A percentile compares a stretch with the other conserved stretches of the same genome.
These are phyloP conservation scores for Pao palembangensis DNA, from an alignment of 2,113 vertebrate species.

Conservation along the genomic window DNA sequence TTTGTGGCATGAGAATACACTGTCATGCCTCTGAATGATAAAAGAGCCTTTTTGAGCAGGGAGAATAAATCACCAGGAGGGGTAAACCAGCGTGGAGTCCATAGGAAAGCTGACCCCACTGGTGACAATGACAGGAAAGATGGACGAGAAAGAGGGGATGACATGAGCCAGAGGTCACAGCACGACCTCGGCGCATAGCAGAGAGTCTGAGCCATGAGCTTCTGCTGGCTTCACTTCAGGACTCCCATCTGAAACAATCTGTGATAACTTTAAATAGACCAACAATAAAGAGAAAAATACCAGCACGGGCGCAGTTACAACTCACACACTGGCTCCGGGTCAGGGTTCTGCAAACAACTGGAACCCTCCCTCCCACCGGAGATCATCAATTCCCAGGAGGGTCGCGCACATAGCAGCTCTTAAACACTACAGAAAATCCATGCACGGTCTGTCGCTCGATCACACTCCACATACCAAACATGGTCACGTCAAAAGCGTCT, in stretches of 20 bases:
- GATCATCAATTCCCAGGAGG: not conserved
- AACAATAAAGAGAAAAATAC: slow-evolving; percentile 32
- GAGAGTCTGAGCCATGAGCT: slow-evolving; percentile 35
- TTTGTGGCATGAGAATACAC: no score
- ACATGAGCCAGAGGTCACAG: slow-evolving; percentile 46
- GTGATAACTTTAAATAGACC: slow-evolving; percentile 46
- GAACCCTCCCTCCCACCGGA: not conserved
- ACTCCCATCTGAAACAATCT: slow-evolving; percentile 37
- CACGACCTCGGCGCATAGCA: slow-evolving; percentile 40
- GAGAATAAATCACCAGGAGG: slow-evolving; percentile 10
- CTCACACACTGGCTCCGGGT: not conserved
- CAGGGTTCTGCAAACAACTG: not conserved
- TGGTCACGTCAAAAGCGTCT: slow-evolving; percentile 51
- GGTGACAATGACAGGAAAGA: slow-evolving; percentile 65
- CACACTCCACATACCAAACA: slow-evolving; percentile 65
- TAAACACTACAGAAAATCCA: slow-evolving; percentile 29
- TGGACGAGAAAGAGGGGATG: slow-evolving; percentile 49
- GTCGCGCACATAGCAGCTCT: slow-evolving; percentile 12
- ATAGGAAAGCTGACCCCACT: slow-evolving; percentile 33
- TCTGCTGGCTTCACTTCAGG: slow-evolving; percentile 43
- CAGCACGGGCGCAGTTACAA: not conserved
- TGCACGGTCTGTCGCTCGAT: slow-evolving; percentile 44
- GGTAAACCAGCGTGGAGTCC: slow-evolving; percentile 6
- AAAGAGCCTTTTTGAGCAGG: not conserved
- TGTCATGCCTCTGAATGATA: slow-evolving; percentile 8